These are phyloP conservation scores for Euplagia quadripunctaria DNA, from an alignment of 2,888 invertebrate genomes.

Conservation along the genomic window DNA sequence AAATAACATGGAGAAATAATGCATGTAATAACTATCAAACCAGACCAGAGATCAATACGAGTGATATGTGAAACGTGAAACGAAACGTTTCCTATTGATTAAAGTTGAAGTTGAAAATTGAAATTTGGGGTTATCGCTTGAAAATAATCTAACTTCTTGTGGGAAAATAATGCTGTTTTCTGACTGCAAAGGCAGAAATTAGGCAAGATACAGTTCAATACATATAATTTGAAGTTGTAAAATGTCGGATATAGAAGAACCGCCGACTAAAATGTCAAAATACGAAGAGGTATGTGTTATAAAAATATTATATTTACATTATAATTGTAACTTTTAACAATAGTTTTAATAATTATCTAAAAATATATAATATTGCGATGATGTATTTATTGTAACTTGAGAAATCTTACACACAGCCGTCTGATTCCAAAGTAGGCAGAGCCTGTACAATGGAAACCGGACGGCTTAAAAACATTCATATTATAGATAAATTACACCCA, in stretches of 20 bases:
- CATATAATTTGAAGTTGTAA: conserved; percentile 22
- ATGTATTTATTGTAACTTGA: background rate
- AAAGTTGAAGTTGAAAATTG: background rate
- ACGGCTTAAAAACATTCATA: background rate
- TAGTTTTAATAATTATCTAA: background rate
- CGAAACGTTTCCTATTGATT: conserved; percentile 1
- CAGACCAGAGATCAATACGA: too few relatives aligned
- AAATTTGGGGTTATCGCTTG: conserved; percentile 9
- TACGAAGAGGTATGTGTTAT: conserved; percentile 49
- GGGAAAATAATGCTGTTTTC: conserved; percentile 26
- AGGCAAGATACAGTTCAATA: conserved; percentile 7
- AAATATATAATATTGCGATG: background rate
- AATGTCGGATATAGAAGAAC: conserved; percentile 74
- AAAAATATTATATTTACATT: background rate
- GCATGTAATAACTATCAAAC: too few relatives aligned
- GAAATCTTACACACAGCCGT: too few relatives aligned
- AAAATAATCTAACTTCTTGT: conserved; percentile 5
- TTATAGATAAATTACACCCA: background rate
- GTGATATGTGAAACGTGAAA: background rate
- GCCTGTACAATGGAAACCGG: too few relatives aligned
- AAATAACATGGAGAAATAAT: too few relatives aligned
- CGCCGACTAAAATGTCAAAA: conserved; percentile 70
- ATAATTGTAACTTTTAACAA: background rate
- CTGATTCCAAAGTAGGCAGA: too few relatives aligned
- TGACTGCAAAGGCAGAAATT: conserved; percentile 11